These are phyloP conservation scores for Zophobas atratus DNA, from an alignment of 1,140 invertebrate species.

Conservation along the genomic window DNA sequence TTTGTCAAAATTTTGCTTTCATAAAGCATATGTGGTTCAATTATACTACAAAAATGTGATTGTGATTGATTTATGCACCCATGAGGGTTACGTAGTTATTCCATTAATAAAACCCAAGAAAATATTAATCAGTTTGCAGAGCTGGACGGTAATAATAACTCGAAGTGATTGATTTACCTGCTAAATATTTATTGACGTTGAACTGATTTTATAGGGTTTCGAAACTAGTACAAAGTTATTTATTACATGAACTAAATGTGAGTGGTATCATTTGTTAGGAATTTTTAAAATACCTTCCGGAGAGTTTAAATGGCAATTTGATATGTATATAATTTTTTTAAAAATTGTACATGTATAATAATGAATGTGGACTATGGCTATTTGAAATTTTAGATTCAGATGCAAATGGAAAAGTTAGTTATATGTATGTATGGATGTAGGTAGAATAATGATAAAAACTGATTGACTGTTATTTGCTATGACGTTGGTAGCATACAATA, in stretches of 20 bases:
- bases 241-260: conserved; percentile 12
- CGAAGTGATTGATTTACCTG: conserved; percentile 39
- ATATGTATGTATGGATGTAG: too few relatives aligned
- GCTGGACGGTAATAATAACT: conserved; percentile 30
- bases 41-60: background rate
- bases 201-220: conserved; percentile 22
- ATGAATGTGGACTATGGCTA: too few relatives aligned
- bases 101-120: conserved; percentile 31
- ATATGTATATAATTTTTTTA: too few relatives aligned
- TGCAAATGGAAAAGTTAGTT: too few relatives aligned
- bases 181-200: conserved; percentile 34
- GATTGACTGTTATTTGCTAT: too few relatives aligned
- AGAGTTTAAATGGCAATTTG: too few relatives aligned
- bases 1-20: too few relatives aligned
- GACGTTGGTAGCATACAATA: too few relatives aligned
- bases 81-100: conserved; percentile 16
- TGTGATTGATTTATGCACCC: conserved; percentile 21
- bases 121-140: conserved; percentile 37
- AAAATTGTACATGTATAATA: too few relatives aligned
- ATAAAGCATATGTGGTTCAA: too few relatives aligned
- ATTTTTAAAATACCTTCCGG: background rate
- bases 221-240: conserved; percentile 14
- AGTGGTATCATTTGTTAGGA: background rate
- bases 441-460: too few relatives aligned
- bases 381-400: too few relatives aligned